Percentiles rank a stretch among this genome's conserved stretches.
Evolutionary conservation across 2,888 invertebrate species (phyloP).

Genomic region (Mesochorus sp.): DNA sequence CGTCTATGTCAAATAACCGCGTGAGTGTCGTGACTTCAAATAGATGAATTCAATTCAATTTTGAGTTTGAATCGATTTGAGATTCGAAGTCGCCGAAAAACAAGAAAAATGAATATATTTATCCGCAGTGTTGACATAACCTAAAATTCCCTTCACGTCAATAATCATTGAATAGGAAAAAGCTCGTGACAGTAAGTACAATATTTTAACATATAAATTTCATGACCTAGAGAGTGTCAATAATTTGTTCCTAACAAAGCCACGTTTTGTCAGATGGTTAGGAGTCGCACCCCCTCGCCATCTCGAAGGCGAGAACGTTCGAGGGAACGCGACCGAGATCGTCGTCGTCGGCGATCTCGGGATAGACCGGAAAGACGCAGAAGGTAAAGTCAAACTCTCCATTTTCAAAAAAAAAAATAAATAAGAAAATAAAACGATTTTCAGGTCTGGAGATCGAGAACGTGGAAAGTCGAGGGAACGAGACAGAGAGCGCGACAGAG

Average conservation of each 20-base stretch:
- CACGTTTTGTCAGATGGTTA: slow-evolving; percentile 82
- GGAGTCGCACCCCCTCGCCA: slow-evolving; percentile 83
- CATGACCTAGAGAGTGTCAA: background rate
- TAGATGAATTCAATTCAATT: too few species aligned
- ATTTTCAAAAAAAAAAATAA: too few species aligned
- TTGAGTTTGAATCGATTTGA: too few species aligned
- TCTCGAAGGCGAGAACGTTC: slow-evolving; percentile 83
- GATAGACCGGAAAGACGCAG: slow-evolving; percentile 80
- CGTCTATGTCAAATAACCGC: too few species aligned
- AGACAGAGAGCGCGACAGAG: slow-evolving; percentile 81
- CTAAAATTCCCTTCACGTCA: background rate
- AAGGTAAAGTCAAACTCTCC: too few species aligned
- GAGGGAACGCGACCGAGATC: slow-evolving; percentile 82
- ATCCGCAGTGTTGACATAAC: background rate
- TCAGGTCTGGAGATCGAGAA: slow-evolving; percentile 77
- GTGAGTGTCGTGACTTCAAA: too few species aligned
- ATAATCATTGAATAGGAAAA: too few species aligned
- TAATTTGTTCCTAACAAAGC: background rate
- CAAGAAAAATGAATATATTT: too few species aligned
- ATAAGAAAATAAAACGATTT: too few species aligned
- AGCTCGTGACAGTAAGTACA: background rate
- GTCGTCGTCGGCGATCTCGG: slow-evolving; percentile 81
- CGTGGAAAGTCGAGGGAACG: slow-evolving; percentile 80
- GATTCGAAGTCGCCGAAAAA: too few species aligned
- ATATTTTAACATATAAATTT: background rate